Evolutionary conservation across 2,113 vertebrate genomes (phyloP).

Genomic region (Promerops cafer): DNA sequence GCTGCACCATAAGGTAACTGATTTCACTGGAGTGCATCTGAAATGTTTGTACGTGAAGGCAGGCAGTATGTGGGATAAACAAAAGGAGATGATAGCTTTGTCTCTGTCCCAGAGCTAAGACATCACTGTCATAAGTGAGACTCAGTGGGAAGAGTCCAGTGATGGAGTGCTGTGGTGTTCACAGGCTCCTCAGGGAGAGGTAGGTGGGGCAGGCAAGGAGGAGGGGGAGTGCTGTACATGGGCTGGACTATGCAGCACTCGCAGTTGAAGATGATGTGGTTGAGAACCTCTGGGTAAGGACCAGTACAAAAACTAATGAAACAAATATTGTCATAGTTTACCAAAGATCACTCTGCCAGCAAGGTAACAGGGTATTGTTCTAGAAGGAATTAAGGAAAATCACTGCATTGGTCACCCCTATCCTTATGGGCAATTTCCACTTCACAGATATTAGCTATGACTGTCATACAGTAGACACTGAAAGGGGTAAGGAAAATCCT

Average conservation of each 20-base stretch:
- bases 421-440: background rate
- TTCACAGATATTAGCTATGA: background rate
- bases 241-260: background rate
- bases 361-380: background rate
- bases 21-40: rapidly evolving
- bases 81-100: background rate
- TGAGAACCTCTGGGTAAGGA: background rate
- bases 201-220: background rate
- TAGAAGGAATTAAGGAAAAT: background rate
- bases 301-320: background rate
- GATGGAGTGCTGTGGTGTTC: background rate
- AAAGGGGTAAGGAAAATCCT: background rate
- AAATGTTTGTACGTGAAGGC: background rate
- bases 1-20: background rate
- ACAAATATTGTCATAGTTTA: background rate
- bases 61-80: background rate
- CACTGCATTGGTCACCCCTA: rapidly evolving
- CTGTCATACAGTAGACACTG: background rate
- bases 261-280: background rate
- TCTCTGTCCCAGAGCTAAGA: background rate
- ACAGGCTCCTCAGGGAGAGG: background rate
- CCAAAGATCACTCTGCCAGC: rapidly evolving
- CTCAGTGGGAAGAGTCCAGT: background rate
- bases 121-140: background rate
- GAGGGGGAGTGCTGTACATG: rapidly evolving